Evolutionary conservation across 2,888 invertebrate species (phyloP).

Genomic region (Myopa tessellatipennis): DNA sequence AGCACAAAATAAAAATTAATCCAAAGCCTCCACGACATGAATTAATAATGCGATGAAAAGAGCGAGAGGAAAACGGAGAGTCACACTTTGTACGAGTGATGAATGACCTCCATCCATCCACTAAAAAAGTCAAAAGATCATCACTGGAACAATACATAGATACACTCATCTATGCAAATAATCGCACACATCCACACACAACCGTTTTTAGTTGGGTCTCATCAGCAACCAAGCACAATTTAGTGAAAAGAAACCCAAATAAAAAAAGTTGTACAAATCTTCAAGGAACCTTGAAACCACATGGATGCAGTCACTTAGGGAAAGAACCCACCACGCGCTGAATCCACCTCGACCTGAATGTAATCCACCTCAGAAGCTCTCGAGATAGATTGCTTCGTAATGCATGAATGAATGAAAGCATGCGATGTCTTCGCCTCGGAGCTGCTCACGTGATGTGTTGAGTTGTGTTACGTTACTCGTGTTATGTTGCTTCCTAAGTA

Average conservation of each 20-base stretch:
- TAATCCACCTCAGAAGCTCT: background rate
- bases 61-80: too few species aligned
- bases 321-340: background rate
- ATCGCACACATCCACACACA: background rate
- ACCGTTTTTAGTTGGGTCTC: background rate
- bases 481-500: too few species aligned
- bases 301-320: constrained; percentile 9
- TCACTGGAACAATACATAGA: background rate
- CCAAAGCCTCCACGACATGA: too few species aligned
- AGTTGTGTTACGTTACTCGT: background rate
- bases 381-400: background rate
- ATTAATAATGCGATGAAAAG: too few species aligned
- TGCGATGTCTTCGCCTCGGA: constrained; percentile 10
- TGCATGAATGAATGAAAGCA: constrained; percentile 36
- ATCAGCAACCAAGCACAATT: background rate
- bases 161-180: background rate
- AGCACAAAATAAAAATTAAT: too few species aligned
- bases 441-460: constrained; percentile 4
- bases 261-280: constrained; percentile 11
- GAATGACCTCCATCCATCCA: background rate
- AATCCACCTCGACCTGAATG: constrained; percentile 5
- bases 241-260: background rate
- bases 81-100: background rate
- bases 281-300: constrained; percentile 23
- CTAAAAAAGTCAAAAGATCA: constrained; percentile 17